Evolutionary conservation across 2,113 vertebrate genomes (phyloP).

Genomic region (Ifrita kowaldi): DNA sequence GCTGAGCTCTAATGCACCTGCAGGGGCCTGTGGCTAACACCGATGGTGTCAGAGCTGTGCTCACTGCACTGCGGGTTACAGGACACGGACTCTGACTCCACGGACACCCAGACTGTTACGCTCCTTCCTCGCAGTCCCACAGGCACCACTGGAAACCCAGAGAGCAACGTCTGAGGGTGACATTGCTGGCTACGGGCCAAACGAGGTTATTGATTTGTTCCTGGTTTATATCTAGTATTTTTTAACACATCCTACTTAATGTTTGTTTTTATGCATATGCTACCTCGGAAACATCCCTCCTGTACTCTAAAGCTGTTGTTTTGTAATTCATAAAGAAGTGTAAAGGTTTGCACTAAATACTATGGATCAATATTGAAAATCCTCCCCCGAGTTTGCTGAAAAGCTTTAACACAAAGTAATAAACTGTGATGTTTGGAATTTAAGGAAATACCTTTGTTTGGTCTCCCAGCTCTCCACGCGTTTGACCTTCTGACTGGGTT

Average conservation of each 20-base stretch:
- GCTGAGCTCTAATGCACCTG: neutral
- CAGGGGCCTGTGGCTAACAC: neutral
- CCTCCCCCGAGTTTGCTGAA: neutral
- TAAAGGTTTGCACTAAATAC: neutral
- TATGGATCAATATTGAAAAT: neutral
- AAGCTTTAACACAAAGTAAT: neutral
- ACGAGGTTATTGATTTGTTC: neutral
- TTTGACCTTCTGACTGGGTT: constrained; percentile 74
- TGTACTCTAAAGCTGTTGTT: neutral
- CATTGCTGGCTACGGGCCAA: neutral
- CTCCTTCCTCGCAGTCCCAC: neutral
- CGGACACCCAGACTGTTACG: accelerated
- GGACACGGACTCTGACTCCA: neutral
- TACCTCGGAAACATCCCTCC: neutral
- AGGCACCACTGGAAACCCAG: neutral
- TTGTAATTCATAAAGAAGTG: neutral
- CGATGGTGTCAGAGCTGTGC: neutral
- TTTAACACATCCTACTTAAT: neutral
- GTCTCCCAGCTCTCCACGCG: constrained; percentile 79
- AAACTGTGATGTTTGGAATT: neutral
- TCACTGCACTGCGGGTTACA: no score
- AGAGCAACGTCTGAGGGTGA: neutral
- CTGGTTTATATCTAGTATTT: neutral
- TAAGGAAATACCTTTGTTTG: constrained; percentile 81
- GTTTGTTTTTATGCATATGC: neutral